Conservation (phyloP, 2,888 invertebrate species). For the Netelia fuscicornis region DNA sequence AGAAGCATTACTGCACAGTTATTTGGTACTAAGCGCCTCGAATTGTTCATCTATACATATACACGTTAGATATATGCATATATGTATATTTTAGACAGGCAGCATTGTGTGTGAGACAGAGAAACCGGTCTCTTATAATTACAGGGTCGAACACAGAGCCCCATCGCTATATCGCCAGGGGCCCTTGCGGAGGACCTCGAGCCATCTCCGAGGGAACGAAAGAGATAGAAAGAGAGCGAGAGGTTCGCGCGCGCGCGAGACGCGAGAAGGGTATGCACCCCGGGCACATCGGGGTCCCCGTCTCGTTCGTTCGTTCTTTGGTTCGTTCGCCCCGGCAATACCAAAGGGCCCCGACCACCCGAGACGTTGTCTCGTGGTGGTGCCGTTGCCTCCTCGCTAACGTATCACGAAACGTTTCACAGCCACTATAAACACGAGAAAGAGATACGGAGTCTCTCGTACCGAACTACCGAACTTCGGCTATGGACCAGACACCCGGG, state of each 20-base stretch:
- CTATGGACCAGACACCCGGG: conserved; percentile 42
- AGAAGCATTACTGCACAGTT: conserved; percentile 36
- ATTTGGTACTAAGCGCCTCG: conserved; percentile 34
- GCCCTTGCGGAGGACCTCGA: conserved; percentile 37
- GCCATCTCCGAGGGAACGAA: conserved; percentile 42
- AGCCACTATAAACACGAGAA: conserved; percentile 34
- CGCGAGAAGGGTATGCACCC: conserved; percentile 59
- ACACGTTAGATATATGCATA: background rate
- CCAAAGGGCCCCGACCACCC: conserved; percentile 71
- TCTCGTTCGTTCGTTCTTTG: conserved; percentile 58
- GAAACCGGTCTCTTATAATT: conserved; percentile 81
- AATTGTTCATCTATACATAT: conserved; percentile 39
- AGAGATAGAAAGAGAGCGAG: conserved; percentile 39
- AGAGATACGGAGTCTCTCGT: conserved; percentile 13
- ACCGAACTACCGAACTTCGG: conserved; percentile 34
- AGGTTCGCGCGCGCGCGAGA: conserved; percentile 10
- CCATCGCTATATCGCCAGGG: conserved; percentile 63
- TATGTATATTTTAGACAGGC: background rate
- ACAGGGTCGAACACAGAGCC: conserved; percentile 73
- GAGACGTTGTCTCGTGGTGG: conserved; percentile 67
- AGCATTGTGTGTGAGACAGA: conserved; percentile 36
- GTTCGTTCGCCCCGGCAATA: conserved; percentile 65
- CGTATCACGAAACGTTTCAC: conserved; percentile 41
- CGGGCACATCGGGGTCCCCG: conserved; percentile 64
- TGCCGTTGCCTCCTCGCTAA: conserved; percentile 42